Evolutionary conservation across 2,888 invertebrate genomes (phyloP).

Genomic region (Ceramica pisi): DNA sequence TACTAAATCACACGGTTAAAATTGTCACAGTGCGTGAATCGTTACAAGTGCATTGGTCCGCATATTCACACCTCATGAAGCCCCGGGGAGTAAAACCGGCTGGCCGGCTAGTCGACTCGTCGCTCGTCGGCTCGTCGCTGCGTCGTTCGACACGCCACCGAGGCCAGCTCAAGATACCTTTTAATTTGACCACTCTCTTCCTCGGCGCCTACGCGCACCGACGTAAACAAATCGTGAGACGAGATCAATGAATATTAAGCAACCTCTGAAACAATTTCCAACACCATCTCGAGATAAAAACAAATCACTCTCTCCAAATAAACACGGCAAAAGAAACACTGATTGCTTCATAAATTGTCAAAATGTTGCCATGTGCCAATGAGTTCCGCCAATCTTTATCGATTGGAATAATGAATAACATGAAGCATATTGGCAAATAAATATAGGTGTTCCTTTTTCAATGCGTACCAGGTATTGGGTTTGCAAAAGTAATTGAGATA

Average conservation of each 20-base stretch:
- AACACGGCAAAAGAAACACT: conserved; percentile 83
- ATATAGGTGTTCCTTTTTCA: conserved; percentile 72
- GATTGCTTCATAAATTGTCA: conserved; percentile 89
- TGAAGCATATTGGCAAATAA: conserved; percentile 82
- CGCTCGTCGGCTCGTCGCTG: conserved; percentile 46
- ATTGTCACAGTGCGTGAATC: conserved; percentile 78
- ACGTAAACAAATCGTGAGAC: conserved; percentile 87
- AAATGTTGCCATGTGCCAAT: conserved; percentile 79
- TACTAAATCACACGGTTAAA: conserved; percentile 70
- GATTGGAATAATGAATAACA: conserved; percentile 81
- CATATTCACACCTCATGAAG: conserved; percentile 86
- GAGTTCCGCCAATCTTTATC: conserved; percentile 77
- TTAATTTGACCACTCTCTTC: conserved; percentile 81
- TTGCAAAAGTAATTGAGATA: conserved; percentile 78
- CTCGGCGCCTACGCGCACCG: conserved; percentile 80
- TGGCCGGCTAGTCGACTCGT: conserved; percentile 48
- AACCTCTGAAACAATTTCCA: conserved; percentile 86
- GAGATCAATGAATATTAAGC: conserved; percentile 89
- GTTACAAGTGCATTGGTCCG: conserved; percentile 77
- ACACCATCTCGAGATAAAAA: conserved; percentile 82
- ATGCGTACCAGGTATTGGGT: conserved; percentile 73
- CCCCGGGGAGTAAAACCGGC: conserved; percentile 83
- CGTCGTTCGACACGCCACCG: conserved; percentile 38
- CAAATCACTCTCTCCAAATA: conserved; percentile 86
- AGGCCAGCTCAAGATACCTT: conserved; percentile 70